Conservation (phyloP, 2,797 vertebrate species). For the Alectoris magna region DNA sequence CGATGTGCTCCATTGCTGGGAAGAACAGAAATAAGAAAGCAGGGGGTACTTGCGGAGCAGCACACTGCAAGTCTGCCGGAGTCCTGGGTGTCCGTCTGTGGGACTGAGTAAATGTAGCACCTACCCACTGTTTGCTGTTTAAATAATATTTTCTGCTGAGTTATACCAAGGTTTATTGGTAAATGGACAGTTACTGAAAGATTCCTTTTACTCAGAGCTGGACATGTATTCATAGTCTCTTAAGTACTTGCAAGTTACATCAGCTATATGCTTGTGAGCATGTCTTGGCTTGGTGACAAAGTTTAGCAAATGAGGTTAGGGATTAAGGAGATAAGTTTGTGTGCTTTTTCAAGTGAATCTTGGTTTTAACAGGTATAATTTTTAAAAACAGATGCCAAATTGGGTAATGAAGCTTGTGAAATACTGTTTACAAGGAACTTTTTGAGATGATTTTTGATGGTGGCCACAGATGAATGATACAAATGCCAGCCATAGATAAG, state of each 20-base stretch:
- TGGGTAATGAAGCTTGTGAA: background rate
- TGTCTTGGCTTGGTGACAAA: background rate
- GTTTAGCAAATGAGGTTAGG: background rate
- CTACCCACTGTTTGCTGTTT: background rate
- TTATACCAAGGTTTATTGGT: background rate
- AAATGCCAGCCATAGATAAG: background rate
- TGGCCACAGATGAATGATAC: background rate
- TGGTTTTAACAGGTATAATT: background rate
- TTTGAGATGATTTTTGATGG: background rate
- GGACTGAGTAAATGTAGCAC: background rate
- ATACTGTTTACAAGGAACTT: background rate
- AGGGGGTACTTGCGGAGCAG: background rate
- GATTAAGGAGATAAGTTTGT: background rate
- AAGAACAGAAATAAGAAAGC: background rate
- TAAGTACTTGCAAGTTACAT: slow-evolving; percentile 26
- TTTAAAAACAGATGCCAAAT: background rate
- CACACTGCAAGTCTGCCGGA: background rate
- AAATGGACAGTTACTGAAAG: background rate
- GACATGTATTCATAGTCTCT: background rate
- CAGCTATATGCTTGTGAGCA: background rate
- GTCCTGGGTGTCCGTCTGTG: background rate
- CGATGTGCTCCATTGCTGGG: background rate
- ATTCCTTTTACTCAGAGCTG: slow-evolving; percentile 27
- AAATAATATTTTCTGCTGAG: background rate
- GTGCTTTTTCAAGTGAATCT: background rate